Percentiles rank a stretch among this genome's conserved stretches.
Evolutionary conservation across 2,113 vertebrate species (phyloP).

Genomic region (Campylomormyrus tamandua): DNA sequence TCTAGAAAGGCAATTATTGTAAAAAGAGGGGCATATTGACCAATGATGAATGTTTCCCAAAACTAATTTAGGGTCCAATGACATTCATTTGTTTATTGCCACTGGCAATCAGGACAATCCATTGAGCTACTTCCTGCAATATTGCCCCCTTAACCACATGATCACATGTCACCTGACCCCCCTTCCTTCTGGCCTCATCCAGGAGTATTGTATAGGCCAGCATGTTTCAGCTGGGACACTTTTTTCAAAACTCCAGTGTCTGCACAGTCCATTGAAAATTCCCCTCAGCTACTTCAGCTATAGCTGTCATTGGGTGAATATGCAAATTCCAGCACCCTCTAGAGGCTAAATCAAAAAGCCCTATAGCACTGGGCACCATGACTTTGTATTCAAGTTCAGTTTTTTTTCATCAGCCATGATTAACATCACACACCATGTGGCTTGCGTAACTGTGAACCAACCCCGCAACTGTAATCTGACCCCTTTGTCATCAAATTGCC

Average conservation of each 20-base stretch:
- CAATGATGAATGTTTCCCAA: background rate
- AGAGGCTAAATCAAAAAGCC: background rate
- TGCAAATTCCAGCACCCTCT: background rate
- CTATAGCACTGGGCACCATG: background rate
- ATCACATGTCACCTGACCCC: background rate
- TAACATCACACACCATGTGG: background rate
- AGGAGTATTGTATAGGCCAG: background rate
- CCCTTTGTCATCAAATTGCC: background rate
- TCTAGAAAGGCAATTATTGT: background rate
- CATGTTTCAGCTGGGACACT: background rate
- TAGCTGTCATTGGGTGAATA: background rate
- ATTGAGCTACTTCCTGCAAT: background rate
- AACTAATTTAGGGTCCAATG: background rate
- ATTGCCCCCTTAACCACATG: background rate
- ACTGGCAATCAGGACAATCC: background rate
- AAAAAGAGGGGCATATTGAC: background rate
- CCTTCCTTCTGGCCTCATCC: background rate
- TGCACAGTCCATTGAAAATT: background rate
- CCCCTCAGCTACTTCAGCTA: background rate
- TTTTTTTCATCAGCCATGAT: background rate
- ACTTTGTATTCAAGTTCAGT: background rate
- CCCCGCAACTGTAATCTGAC: background rate
- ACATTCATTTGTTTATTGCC: background rate
- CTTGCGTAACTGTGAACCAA: background rate
- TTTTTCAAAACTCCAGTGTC: background rate